Evolutionary conservation across 1,140 invertebrate genomes (phyloP), one percentile per base, ranked within the genome.

Genomic region (Drosophila paulistorum): DNA sequence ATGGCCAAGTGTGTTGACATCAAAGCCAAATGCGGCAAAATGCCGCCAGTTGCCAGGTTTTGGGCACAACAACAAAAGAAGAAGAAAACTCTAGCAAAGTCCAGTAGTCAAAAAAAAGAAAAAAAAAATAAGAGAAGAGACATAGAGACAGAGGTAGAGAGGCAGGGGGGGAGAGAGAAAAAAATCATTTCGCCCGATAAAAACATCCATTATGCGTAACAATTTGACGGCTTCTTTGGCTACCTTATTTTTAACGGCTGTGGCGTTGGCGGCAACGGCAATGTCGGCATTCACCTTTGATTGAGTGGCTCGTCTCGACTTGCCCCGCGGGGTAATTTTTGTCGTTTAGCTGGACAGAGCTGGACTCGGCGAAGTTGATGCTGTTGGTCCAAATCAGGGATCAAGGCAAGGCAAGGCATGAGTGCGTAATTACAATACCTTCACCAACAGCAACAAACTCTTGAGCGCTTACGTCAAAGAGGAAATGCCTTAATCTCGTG

Each of bases 161-260:
- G 45, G 11, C 0, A 10, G 45, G 10, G 45, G 20, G 45, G 23
- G 45, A 14, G n/a, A 71, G 17, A 17, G n/a, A 74, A 51, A 79
- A 72, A 87, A 87, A 87, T 79, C 84, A 89, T 81, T 87, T 83
- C 57, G 80, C 58, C 84, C 80, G 85, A 89, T 89, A 89, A 89
- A 89, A 89, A 89, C 80, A 89, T 89, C 84, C 84, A 89, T 89
- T 89, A 89, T 89, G 84, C 77, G 84, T 89, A 89, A 89, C 84
- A 89, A 89, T 89, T 89, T 89, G 84, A 89, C 84, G 84, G 84
- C 84, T 89, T 83, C 84, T 89, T 89, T 84, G 84, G 84, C 84
- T 89, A 89, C 84, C 63, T 79, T 75, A 71, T 87, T 74, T 67
- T 45, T 26, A 17, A 73, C 54, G 45, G 62, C 65, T 66, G 10